Evolutionary conservation across 2,888 invertebrate genomes (phyloP).

Genomic region (Ypsolopha scabrella): DNA sequence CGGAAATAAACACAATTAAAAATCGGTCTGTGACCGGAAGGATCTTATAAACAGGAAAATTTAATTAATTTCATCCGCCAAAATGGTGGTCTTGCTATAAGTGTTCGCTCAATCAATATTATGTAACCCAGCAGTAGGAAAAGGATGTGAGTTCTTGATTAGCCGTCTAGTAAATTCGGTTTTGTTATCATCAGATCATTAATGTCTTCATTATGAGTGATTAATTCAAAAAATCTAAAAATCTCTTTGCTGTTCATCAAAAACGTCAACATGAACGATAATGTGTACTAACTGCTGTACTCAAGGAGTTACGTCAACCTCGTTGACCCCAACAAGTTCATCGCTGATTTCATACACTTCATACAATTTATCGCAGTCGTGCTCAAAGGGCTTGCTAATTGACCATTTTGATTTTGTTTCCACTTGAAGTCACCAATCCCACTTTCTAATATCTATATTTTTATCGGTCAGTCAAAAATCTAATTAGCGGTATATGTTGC

Average conservation of each 20-base stretch:
- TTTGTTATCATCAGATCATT: neutral
- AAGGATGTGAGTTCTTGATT: neutral
- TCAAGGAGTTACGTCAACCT: slow-evolving; percentile 5
- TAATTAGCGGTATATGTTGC: neutral
- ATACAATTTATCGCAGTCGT: neutral
- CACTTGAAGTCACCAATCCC: neutral
- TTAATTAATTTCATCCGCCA: neutral
- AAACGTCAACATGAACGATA: no score
- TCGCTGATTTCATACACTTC: slow-evolving; percentile 5
- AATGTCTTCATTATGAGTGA: no score
- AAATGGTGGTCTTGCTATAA: neutral
- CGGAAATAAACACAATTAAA: neutral
- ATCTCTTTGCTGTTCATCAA: no score
- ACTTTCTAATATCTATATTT: neutral
- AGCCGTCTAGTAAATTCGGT: neutral
- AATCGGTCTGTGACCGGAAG: neutral
- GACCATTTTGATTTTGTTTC: neutral
- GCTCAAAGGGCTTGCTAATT: neutral
- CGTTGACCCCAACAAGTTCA: slow-evolving; percentile 7
- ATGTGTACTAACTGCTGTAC: neutral
- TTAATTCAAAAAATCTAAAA: no score
- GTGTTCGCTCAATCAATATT: neutral
- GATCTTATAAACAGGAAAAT: neutral
- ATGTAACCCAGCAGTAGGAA: neutral
- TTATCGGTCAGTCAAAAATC: no score